Conservation (phyloP, 2,888 invertebrate genomes). For the Lamellibrachia satsuma region DNA sequence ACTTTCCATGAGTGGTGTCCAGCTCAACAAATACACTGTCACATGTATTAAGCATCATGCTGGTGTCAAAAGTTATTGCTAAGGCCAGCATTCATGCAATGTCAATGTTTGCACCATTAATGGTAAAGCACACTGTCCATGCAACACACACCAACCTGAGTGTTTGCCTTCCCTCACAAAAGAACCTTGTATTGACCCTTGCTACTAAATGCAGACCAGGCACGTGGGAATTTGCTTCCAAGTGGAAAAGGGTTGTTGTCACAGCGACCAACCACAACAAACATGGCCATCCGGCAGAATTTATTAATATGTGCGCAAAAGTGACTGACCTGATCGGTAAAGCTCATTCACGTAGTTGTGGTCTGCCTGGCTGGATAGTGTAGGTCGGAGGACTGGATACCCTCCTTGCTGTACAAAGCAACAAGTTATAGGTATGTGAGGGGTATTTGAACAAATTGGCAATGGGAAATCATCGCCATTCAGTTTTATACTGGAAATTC, state of each 20-base stretch:
- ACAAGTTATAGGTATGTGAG: background rate
- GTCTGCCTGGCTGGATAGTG: background rate
- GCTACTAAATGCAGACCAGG: background rate
- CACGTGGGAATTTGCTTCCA: background rate
- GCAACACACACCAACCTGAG: background rate
- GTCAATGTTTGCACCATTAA: background rate
- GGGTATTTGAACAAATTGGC: background rate
- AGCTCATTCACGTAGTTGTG: background rate
- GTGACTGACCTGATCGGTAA: background rate
- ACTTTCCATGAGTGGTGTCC: background rate
- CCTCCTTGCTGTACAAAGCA: background rate
- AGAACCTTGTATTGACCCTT: background rate
- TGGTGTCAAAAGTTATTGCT: background rate
- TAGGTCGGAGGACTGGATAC: background rate
- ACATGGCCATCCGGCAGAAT: conserved; percentile 4
- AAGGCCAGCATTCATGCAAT: background rate
- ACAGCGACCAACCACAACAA: background rate
- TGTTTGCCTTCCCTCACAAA: background rate
- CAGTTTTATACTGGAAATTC: background rate
- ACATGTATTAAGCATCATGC: background rate
- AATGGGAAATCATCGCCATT: background rate
- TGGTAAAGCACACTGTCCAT: background rate
- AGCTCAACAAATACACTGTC: background rate
- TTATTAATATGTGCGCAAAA: background rate
- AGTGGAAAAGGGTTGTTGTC: background rate